Evolutionary conservation across 2,888 invertebrate genomes (phyloP).

Genomic region (Bimastos eiseni): DNA sequence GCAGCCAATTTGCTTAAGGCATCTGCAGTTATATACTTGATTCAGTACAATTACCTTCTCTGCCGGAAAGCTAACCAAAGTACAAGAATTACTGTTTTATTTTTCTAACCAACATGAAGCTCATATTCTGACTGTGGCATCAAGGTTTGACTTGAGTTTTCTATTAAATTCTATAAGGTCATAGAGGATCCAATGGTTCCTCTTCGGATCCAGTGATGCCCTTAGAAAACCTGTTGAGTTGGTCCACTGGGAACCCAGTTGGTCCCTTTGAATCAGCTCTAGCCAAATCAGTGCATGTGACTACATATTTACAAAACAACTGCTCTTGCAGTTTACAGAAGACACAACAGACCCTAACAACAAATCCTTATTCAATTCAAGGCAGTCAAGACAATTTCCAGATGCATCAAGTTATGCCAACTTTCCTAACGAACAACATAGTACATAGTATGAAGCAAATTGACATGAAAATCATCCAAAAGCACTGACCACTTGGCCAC

Average conservation of each 20-base stretch:
- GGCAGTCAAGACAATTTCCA: not conserved
- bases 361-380: conserved; percentile 13
- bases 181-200: not conserved
- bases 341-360: conserved; percentile 4
- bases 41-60: not conserved
- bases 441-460: conserved; percentile 3
- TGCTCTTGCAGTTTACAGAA: not conserved
- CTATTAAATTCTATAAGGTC: not conserved
- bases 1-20: not conserved
- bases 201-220: not conserved
- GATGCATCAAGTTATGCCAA: not conserved
- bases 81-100: not conserved
- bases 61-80: not conserved
- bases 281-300: not conserved
- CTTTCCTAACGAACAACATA: not conserved
- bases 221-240: no score
- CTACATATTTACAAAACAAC: not conserved
- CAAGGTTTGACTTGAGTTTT: not conserved
- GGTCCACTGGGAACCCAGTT: not conserved
- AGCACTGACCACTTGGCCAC: not conserved
- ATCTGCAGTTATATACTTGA: not conserved
- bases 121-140: conserved; percentile 1
- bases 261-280: not conserved
- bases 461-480: not conserved
- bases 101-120: not conserved